A percentile compares a stretch with the other conserved stretches of the same genome.
Conservation (phyloP, 2,888 invertebrate genomes). For the Heliconius aoede region DNA sequence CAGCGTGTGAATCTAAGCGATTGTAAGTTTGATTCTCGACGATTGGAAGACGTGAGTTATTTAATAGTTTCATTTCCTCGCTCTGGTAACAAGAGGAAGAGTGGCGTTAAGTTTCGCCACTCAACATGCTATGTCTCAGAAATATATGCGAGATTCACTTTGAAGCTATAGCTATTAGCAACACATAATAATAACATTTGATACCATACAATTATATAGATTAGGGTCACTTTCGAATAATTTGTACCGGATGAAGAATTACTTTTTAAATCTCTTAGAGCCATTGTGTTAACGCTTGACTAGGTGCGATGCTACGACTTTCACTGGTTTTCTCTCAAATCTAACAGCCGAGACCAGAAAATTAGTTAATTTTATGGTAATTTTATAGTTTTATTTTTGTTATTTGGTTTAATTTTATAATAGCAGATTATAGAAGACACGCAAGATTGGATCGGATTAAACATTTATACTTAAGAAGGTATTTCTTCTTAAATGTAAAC, state of each 20-base stretch:
- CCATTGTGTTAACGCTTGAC: conserved; percentile 60
- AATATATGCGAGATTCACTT: not conserved
- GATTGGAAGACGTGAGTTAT: not conserved
- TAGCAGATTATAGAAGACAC: not conserved
- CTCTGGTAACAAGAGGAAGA: not conserved
- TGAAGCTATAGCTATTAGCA: not conserved
- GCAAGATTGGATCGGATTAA: not conserved
- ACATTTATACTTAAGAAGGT: not conserved
- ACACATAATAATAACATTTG: not conserved
- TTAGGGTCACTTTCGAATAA: conserved; percentile 41
- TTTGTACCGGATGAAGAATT: conserved; percentile 39
- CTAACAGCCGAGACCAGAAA: conserved; percentile 42
- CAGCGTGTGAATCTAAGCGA: no score
- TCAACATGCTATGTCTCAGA: not conserved
- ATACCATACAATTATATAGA: conserved; percentile 31
- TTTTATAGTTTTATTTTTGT: conserved; percentile 14
- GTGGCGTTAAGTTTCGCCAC: not conserved
- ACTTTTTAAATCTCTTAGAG: conserved; percentile 37
- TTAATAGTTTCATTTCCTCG: not conserved
- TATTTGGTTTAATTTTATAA: conserved; percentile 14
- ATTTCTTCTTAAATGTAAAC: not conserved
- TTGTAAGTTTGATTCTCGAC: no score
- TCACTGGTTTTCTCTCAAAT: conserved; percentile 60
- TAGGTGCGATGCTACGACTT: conserved; percentile 54
- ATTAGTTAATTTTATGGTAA: conserved; percentile 32